Evolutionary conservation across 2,797 vertebrate genomes (phyloP), one percentile per base, ranked within the genome.

Genomic region (Yasuhikotakia modesta): DNA sequence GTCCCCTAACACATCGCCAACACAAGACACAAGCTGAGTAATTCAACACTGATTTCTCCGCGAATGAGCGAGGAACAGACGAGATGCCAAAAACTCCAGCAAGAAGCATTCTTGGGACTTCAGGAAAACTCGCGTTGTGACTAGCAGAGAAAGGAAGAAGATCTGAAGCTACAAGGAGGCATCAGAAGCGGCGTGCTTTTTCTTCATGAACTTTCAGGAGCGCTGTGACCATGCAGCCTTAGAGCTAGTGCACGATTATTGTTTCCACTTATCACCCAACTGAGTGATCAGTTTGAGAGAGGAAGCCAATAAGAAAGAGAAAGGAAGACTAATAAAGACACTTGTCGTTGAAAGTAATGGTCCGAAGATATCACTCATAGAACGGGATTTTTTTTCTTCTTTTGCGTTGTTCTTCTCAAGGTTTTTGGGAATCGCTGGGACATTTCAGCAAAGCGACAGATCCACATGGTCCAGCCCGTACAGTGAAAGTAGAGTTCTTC

Each of bases 401-500:
- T 61, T 74, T 82, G 80, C 13, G 73, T 73, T 78, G 85, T 83
- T 86, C 79, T 79, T 84, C 86, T 84, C 81, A 84, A 87, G 87
- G 88, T 84, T 85, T 91, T 83, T 87, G 91, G 92, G 90, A 43
- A 87, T 91, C 91, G 86, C 90, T 89, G 91, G 91, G 90, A 91
- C 87, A 86, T 87, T 83, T 82, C 90, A 89, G 78, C 79, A 89
- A 91, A 90, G 89, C 88, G 88, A 85, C 87, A 85, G 88, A 88
- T 91, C 93, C 93, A 94, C 93, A 94, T 94, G 93, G 92, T 94
- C 92, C 91, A 91, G 91, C 89, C 90, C 88, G 92, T 88, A 90
- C 90, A 91, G 89, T 94, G 93, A 93, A 93, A 94, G 89, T 93
- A 93, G 91, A 93, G 89, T 93, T 93, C 93, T 93, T 89, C 93